These are phyloP conservation scores for Pelecanoides urinatrix DNA, from an alignment of 2,113 vertebrate genomes.

Conservation along the genomic window DNA sequence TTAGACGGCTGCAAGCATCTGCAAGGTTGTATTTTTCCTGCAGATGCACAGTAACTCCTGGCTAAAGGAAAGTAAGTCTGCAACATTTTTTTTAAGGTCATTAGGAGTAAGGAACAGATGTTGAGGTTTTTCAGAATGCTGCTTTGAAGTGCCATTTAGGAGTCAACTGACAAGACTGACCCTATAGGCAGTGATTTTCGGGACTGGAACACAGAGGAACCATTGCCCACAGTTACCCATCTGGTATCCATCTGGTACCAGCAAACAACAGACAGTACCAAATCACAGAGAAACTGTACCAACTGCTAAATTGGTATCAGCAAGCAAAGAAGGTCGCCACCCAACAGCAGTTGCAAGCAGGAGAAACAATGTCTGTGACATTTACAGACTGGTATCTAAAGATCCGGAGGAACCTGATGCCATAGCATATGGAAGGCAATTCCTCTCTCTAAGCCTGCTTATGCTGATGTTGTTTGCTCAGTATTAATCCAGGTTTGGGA, in stretches of 20 bases:
- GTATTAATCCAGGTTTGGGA: slow-evolving; percentile 29
- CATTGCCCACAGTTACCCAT: slow-evolving; percentile 76
- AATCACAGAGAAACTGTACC: slow-evolving; percentile 71
- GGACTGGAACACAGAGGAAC: slow-evolving; percentile 61
- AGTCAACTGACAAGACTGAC: slow-evolving; percentile 69
- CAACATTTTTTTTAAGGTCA: slow-evolving; percentile 58
- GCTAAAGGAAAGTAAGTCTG: slow-evolving; percentile 55
- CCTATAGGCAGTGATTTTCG: slow-evolving; percentile 65
- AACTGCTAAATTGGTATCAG: slow-evolving; percentile 72
- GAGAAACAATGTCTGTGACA: slow-evolving; percentile 61
- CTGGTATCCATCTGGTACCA: slow-evolving; percentile 81
- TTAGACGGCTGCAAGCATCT: slow-evolving; percentile 54
- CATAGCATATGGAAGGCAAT: slow-evolving; percentile 50
- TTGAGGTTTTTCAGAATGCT: slow-evolving; percentile 58
- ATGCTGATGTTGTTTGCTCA: slow-evolving; percentile 56
- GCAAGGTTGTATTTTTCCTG: slow-evolving; percentile 30
- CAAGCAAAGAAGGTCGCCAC: slow-evolving; percentile 67
- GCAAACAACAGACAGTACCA: slow-evolving; percentile 75
- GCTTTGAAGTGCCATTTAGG: slow-evolving; percentile 74
- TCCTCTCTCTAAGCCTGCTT: slow-evolving; percentile 18
- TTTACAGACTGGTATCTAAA: slow-evolving; percentile 48
- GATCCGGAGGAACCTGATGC: slow-evolving; percentile 7
- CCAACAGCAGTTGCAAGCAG: slow-evolving; percentile 46
- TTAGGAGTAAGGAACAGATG: slow-evolving; percentile 74
- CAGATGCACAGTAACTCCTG: slow-evolving; percentile 60